Percentiles rank a stretch among this genome's conserved stretches.
These are phyloP conservation scores for Nephotettix cincticeps DNA, from an alignment of 1,140 invertebrate species.

Conservation along the genomic window DNA sequence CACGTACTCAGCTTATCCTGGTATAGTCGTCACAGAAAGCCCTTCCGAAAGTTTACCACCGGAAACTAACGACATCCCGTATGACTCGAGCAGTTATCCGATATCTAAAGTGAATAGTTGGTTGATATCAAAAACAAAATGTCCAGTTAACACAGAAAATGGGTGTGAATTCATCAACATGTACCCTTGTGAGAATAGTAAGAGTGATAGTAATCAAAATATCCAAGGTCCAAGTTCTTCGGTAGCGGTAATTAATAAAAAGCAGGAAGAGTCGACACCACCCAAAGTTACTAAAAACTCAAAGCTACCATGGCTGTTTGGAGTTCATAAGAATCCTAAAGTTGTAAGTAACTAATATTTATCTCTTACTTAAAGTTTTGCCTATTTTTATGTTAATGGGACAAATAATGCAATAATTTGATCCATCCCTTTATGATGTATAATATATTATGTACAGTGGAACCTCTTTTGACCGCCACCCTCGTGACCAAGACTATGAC, in stretches of 20 bases:
- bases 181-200: constrained; percentile 1
- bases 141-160: neutral
- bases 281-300: neutral
- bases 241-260: neutral
- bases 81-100: neutral
- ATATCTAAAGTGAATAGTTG: constrained; percentile 1
- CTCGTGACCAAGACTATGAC: no score
- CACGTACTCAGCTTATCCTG: neutral
- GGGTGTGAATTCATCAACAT: neutral
- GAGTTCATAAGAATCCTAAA: constrained; percentile 7
- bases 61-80: neutral
- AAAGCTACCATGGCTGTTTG: neutral
- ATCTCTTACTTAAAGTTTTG: no score
- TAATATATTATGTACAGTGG: no score
- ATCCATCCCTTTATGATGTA: no score
- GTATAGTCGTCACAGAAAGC: neutral
- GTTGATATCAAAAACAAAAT: neutral
- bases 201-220: constrained; percentile 1
- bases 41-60: neutral
- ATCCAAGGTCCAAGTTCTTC: neutral
- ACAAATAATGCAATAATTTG: no score
- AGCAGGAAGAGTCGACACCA: neutral
- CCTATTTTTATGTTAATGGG: no score
- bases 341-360: neutral
- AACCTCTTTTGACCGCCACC: no score